Base-by-base conservation (phyloP, 2,888 invertebrate genomes). In the Lithophane socia region DNA sequence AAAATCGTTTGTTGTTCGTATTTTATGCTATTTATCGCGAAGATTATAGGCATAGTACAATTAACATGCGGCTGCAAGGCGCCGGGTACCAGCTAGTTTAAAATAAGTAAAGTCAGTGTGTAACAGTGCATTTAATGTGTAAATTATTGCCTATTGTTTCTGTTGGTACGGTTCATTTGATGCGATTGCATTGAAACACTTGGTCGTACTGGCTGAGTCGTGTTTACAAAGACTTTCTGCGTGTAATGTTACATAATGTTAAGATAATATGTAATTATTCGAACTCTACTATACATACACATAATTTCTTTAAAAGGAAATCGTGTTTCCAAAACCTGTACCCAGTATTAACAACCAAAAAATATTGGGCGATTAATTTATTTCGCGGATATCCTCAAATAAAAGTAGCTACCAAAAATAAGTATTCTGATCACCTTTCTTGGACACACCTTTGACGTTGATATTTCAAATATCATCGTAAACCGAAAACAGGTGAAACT, bases 121-220 rank as follows among this genome's bases (percentile, higher is more conserved):
- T 91, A 92, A 80, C 84, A 87, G 91, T 91, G 93, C 93, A 92
- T 92, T 90, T 90, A 90, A 92, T 90, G 89, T 89, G 89, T 92
- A 90, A 92, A 91, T 86, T 87, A 92, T 92, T 90, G 90, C 85
- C 92, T 85, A 93, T 94, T 94, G 94, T 94, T 90, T 92, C 88
- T 86, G 86, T 44, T 90, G 89, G 90, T 88, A 93, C 89, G 93
- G 91, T 89, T 89, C 91, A 94, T 93, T 93, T 87, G 84, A 76
- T 82, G 75, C 79, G 83, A 89, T 89, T 89, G 88, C 90, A 89
- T 88, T 85, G 80, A 79, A 86, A 84, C 79, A 76, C 78, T 80
- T 76, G 83, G 77, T 74, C 76, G 75, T 65, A 73, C 83, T 73
- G 74, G 65, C 73, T 66, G 58, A 64, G 24, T 63, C 74, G 66